A percentile compares a stretch with the other conserved stretches of the same genome.
These are phyloP conservation scores for Hydrophis major DNA, from an alignment of 2,797 vertebrate genomes.

Conservation along the genomic window DNA sequence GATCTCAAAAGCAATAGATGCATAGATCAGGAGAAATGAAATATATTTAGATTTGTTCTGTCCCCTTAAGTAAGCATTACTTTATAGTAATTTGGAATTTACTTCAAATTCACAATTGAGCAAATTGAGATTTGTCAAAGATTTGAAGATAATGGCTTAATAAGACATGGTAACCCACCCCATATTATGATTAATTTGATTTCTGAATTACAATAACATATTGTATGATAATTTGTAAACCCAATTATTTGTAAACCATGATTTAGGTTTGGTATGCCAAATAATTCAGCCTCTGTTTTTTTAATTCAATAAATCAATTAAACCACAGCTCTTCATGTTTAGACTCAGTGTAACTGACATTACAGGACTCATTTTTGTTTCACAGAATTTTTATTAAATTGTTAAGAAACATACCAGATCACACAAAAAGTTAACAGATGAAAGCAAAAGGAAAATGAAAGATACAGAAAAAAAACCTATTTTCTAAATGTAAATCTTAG, in stretches of 20 bases:
- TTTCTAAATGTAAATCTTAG: conserved; percentile 1
- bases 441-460: conserved; percentile 2
- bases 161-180: neutral
- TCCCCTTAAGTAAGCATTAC: neutral
- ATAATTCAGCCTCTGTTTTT: neutral
- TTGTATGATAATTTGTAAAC: neutral
- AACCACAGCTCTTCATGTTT: neutral
- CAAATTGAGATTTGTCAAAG: neutral
- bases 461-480: conserved; percentile 11
- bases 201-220: neutral
- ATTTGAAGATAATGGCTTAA: neutral
- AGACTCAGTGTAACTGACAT: conserved; percentile 4
- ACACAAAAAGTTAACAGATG: conserved; percentile 49
- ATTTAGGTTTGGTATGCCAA: neutral
- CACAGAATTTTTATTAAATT: conserved; percentile 66
- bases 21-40: neutral
- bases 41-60: neutral
- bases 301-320: neutral
- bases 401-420: conserved; percentile 49
- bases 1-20: neutral
- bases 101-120: neutral
- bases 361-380: conserved; percentile 37
- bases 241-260: neutral
- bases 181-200: neutral
- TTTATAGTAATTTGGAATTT: neutral